Base-by-base conservation (phyloP, 2,113 vertebrate species). In the Gracilinanus agilis region DNA sequence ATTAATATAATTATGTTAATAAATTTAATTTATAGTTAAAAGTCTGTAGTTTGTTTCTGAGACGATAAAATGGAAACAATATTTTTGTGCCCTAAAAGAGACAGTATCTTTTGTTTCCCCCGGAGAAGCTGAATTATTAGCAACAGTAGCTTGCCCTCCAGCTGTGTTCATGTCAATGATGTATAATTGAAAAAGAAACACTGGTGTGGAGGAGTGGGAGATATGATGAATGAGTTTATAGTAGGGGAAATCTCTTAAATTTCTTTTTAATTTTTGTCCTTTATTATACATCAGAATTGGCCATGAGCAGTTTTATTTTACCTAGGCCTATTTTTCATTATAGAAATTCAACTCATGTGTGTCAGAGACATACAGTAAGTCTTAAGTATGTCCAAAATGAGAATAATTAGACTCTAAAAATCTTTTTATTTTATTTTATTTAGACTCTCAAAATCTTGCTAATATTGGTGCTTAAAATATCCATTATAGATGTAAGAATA, bases 31-130 rank as follows among this genome's bases (percentile, higher is more conserved):
- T 40, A 40, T 21, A 40, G n/a, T 83, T 40, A 93, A 95, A 93
- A 96, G 93, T 96, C 58, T 96, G 90, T 91, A 88, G 93, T 96
- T 96, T 96, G 90, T 97, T 75, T 44, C 94, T 75, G 58, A 96
- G 88, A 94, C 94, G 75, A 44, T 91, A 75, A 93, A 92, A 96
- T 89, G 58, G 90, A 97, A 95, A 88, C 49, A 94, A 90, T 88
- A 83, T 8, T 90, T 93, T 90, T 92, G 53, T 89, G 93, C 90
- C 88, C 34, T 90, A n/a, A 93, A 94, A 96, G 95, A 97, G 95
- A 95, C 2, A 56, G 55, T 95, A 55, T 95, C 94, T 96, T 91
- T 97, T 96, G 27, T 58, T 96, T 96, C 90, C 55, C 27, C 29
- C 6, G 75, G 58, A 54, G 88, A 90, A 91, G 24, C 19, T 2